phyloP scores from a whole-genome alignment of 2,888 invertebrate species.

The Caenorhabditis angaria region DNA sequence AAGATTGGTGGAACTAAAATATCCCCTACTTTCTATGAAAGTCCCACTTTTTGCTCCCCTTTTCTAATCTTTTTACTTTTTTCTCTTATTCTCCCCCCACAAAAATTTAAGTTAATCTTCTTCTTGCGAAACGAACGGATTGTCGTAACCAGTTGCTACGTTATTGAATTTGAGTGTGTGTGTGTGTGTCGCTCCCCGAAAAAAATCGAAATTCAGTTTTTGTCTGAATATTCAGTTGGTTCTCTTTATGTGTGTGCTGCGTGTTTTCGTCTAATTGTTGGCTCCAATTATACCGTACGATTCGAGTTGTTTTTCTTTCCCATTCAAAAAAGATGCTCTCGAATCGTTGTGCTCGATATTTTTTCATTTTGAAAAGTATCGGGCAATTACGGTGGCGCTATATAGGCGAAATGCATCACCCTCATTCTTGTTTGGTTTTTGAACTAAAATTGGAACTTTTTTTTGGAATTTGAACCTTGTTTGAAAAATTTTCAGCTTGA shows the following conservation, averaged over 20 bases:
- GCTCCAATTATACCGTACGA: slow-evolving; percentile 32
- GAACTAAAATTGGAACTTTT: no score
- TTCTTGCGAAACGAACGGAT: background rate
- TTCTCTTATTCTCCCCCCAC: background rate
- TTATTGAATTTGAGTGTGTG: background rate
- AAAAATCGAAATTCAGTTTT: background rate
- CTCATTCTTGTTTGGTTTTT: slow-evolving; percentile 37
- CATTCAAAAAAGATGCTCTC: slow-evolving; percentile 1
- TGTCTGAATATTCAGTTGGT: slow-evolving; percentile 17
- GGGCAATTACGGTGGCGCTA: slow-evolving; percentile 48
- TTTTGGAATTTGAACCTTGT: no score
- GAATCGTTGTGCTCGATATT: background rate
- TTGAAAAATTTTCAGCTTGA: no score
- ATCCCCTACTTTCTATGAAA: background rate
- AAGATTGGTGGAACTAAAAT: slow-evolving; percentile 41
- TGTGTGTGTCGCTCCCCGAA: slow-evolving; percentile 18
- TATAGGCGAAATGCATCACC: slow-evolving; percentile 47
- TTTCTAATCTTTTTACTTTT: slow-evolving; percentile 7
- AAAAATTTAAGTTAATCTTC: no score
- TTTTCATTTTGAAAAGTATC: background rate
- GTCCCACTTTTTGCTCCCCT: background rate
- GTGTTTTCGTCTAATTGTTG: slow-evolving; percentile 34
- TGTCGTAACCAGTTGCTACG: background rate
- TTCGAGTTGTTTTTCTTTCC: background rate
- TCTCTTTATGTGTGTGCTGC: slow-evolving; percentile 21